Percentiles rank a stretch among this genome's conserved stretches.
Conservation (phyloP, 2,113 vertebrate species). For the Mustela lutreola region DNA sequence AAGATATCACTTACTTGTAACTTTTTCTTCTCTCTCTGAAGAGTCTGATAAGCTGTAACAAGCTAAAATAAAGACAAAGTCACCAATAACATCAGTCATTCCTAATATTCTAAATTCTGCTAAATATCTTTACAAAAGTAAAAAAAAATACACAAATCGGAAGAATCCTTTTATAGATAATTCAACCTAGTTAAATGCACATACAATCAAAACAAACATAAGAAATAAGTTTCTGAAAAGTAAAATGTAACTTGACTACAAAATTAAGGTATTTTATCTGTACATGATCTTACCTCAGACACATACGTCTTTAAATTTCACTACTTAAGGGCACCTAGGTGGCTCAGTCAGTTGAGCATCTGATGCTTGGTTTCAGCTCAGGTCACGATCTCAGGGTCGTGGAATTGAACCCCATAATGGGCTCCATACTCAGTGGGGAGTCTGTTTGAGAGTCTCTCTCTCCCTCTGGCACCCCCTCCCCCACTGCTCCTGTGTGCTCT, state of each 20-base stretch:
- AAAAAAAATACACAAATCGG: neutral
- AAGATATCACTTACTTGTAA: constrained; percentile 91
- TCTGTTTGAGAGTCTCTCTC: neutral
- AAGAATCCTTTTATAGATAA: constrained; percentile 4
- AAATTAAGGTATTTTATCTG: neutral
- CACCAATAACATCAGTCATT: constrained; percentile 52
- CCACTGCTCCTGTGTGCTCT: neutral
- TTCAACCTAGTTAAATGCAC: neutral
- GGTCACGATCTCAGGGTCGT: neutral
- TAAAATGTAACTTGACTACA: neutral
- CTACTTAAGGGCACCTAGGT: neutral
- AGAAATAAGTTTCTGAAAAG: constrained; percentile 27
- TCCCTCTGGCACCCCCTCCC: neutral
- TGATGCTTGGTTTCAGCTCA: neutral
- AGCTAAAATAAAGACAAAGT: constrained; percentile 89
- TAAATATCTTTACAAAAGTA: neutral
- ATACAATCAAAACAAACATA: neutral
- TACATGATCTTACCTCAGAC: neutral
- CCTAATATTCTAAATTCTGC: constrained; percentile 29
- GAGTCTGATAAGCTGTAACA: constrained; percentile 93
- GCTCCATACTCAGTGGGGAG: neutral
- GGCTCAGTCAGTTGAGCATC: neutral
- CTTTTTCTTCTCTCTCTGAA: constrained; percentile 97
- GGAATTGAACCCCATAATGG: neutral
- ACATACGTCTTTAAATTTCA: neutral